Conservation (phyloP, 1,140 invertebrate species). For the Muscidifurax raptorellus region DNA sequence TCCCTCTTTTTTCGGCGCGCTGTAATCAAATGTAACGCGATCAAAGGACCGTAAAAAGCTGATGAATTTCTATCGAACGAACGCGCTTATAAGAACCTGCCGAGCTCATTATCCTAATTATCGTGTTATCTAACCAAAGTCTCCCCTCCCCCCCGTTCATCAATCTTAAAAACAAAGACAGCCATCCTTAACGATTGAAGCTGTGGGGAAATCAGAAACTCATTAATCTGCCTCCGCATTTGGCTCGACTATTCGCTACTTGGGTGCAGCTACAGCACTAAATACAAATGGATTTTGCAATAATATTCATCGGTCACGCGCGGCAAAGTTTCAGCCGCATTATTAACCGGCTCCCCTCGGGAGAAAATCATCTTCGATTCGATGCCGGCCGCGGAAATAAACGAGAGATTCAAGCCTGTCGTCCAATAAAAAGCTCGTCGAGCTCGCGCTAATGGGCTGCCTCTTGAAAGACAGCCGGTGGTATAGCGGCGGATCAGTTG, state of each 20-base stretch:
- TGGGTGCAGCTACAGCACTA: background rate
- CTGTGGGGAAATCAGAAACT: constrained; percentile 23
- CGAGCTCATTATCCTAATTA: constrained; percentile 13
- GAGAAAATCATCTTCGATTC: background rate
- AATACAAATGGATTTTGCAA: constrained; percentile 17
- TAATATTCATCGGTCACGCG: background rate
- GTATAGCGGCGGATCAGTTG: background rate
- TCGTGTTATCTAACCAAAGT: constrained; percentile 1
- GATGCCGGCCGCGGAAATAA: background rate
- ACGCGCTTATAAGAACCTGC: background rate
- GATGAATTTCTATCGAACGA: background rate
- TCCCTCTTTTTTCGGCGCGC: too few species aligned
- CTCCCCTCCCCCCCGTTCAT: background rate
- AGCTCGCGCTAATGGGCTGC: constrained; percentile 25
- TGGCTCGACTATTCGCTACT: constrained; percentile 8
- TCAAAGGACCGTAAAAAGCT: background rate
- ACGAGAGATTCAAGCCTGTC: background rate
- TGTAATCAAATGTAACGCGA: too few species aligned
- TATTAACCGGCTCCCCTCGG: background rate
- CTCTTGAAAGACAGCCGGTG: background rate
- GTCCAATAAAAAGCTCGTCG: constrained; percentile 31
- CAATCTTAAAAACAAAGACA: constrained; percentile 14
- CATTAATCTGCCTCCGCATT: constrained; percentile 35
- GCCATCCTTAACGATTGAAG: background rate
- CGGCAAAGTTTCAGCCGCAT: too few species aligned